Evolutionary conservation across 2,113 vertebrate genomes (phyloP), one percentile per base, ranked within the genome.

Genomic region (Bufo gargarizans): DNA sequence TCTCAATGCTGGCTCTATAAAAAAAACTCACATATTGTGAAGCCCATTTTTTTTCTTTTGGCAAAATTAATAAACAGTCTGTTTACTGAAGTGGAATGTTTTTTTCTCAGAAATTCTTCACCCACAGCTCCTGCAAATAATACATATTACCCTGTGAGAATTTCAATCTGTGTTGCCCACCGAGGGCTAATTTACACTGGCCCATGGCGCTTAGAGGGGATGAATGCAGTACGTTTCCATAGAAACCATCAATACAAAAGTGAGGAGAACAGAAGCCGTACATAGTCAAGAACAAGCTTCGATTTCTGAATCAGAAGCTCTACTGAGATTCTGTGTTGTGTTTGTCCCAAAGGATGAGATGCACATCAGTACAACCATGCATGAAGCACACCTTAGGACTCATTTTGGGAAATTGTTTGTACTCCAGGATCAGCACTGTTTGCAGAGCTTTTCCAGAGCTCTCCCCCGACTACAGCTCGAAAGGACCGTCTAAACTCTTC

Each of bases 401-500:
- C 93, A 78, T 89, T 89, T 83, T 94, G 93, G 12, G 92, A 92
- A 87, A 92, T 90, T 0, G 93, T 90, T 7, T 93, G 90, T 77
- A 92, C 84, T 0, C 85, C 90, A 0, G 92, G 92, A 67, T 92
- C 92, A 9, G 91, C 88, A 0, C 47, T 88, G 0, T 91, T 90
- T 0, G 91, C 92, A 0, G 91, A 92, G 89, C 76, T 22, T 87
- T 89, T 12, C 92, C 91, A 69, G 89, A 89, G 43, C 90, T 93
- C 33, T 89, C 94, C 53, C 87, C 92, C 94, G 88, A 97, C 91
- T 55, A 96, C 93, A 0, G 95, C 95, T 88, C 95, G 95, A 88
- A 96, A 93, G 0, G 96, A 96, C 43, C 95, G 95, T 74, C 96
- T 93, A 91, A 97, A 97, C 93, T 97, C 96, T 91, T 97, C 96